Percentiles rank a stretch among this genome's conserved stretches.
These are phyloP conservation scores for Epizoanthus ramosus DNA, from an alignment of 92 coral and sea anemone species.

Conservation along the genomic window DNA sequence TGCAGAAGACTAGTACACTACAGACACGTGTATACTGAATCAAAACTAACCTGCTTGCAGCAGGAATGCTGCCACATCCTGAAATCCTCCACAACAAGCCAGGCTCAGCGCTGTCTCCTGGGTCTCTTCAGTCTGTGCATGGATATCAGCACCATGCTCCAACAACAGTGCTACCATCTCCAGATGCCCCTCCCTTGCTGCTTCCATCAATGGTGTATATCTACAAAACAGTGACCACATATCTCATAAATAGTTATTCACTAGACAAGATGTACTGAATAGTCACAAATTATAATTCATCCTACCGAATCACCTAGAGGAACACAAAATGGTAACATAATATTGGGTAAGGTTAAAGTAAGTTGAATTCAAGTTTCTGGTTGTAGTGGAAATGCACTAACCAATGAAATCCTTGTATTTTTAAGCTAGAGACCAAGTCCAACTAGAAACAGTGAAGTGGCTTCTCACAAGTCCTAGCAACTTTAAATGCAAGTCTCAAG, in stretches of 20 bases:
- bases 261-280: neutral
- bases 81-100: slow-evolving; percentile 99
- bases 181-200: slow-evolving; percentile 96
- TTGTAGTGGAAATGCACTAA: neutral
- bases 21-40: neutral
- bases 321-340: too few relatives aligned
- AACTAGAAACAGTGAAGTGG: too few relatives aligned
- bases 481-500: too few relatives aligned
- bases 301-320: neutral
- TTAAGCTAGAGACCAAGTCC: too few relatives aligned
- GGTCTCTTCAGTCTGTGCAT: slow-evolving; percentile 98
- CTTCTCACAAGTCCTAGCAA: too few relatives aligned
- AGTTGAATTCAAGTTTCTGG: too few relatives aligned
- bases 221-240: slow-evolving; percentile 39
- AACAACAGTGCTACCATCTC: slow-evolving; percentile 96
- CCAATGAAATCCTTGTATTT: neutral
- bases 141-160: slow-evolving; percentile 97
- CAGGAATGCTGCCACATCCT: slow-evolving; percentile 96
- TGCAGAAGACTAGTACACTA: neutral
- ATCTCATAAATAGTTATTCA: neutral
- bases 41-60: slow-evolving; percentile 82
- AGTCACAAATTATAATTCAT: neutral
- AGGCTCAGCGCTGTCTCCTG: slow-evolving; percentile 98
- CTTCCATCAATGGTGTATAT: slow-evolving; percentile 98
- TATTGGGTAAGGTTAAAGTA: too few relatives aligned